Percentiles rank a stretch among this genome's conserved stretches.
phyloP scores from a whole-genome alignment of 2,797 vertebrate species.

The Selene dorsalis region DNA sequence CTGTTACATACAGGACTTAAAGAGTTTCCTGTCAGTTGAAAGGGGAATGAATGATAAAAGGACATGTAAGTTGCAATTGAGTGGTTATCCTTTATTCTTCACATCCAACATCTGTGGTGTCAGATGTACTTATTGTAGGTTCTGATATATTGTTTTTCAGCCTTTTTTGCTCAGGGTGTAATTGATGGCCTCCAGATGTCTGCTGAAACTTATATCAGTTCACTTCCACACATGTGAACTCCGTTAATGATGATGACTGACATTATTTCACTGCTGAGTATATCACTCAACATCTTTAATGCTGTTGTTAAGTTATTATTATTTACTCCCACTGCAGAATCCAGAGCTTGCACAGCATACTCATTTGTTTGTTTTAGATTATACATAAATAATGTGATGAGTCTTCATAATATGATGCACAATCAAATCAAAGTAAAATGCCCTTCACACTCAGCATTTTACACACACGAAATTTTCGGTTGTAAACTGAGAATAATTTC shows the following conservation, averaged over 20 bases:
- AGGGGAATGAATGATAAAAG: conserved; percentile 18
- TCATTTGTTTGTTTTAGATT: not conserved
- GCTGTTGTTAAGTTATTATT: not conserved
- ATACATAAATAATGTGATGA: not conserved
- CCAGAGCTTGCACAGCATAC: not conserved
- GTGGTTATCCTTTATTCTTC: not conserved
- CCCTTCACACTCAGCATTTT: not conserved
- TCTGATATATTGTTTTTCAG: not conserved
- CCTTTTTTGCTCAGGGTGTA: not conserved
- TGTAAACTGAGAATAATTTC: no score
- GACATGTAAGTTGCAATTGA: conserved; percentile 5
- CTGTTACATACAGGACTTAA: not conserved
- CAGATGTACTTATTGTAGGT: conserved; percentile 20
- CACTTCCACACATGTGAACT: not conserved
- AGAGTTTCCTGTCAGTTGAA: conserved; percentile 23
- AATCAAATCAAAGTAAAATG: not conserved
- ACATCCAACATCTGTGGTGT: conserved; percentile 11
- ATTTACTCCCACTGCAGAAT: not conserved
- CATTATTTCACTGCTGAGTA: not conserved
- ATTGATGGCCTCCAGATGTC: not conserved
- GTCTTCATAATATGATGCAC: not conserved
- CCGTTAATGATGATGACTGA: conserved; percentile 4
- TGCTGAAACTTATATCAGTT: not conserved
- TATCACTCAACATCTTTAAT: not conserved
- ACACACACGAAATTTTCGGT: no score